Conservation (phyloP, 2,888 invertebrate genomes). For the Hirtodrosophila duncani region DNA sequence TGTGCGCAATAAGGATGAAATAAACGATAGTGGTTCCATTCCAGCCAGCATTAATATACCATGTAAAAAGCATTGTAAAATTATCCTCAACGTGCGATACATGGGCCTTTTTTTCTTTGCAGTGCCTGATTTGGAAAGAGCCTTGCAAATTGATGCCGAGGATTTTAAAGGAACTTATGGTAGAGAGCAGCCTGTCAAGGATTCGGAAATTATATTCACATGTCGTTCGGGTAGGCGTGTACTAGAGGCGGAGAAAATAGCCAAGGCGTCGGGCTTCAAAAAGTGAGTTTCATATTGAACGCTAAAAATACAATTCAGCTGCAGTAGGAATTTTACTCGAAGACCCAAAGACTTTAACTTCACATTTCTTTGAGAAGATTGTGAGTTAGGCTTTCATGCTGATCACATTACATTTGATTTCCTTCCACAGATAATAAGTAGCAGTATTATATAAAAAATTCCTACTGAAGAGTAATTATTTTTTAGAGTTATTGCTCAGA, state of each 20-base stretch:
- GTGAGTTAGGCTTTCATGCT: no score
- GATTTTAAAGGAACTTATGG: conserved; percentile 39
- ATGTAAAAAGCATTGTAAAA: conserved; percentile 79
- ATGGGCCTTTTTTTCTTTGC: not conserved
- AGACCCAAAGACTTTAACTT: no score
- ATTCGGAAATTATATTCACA: conserved; percentile 47
- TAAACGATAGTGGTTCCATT: conserved; percentile 84
- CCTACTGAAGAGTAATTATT: no score
- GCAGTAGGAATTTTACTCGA: no score
- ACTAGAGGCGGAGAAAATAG: conserved; percentile 39
- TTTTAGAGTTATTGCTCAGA: no score
- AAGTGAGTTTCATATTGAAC: conserved; percentile 30
- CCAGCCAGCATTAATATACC: conserved; percentile 89
- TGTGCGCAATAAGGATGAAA: conserved; percentile 86
- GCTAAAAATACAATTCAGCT: no score
- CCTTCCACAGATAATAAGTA: no score
- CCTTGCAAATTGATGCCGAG: conserved; percentile 17
- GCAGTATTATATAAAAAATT: no score
- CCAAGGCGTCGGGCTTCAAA: conserved; percentile 32
- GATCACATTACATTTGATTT: no score
- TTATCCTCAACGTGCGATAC: not conserved
- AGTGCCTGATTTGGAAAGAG: conserved; percentile 42
- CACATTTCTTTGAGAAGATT: no score
- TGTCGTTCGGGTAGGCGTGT: conserved; percentile 49
- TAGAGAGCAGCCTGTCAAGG: conserved; percentile 33